Base-by-base conservation (phyloP, 1,140 invertebrate genomes). In the Saccostrea glomerata region DNA sequence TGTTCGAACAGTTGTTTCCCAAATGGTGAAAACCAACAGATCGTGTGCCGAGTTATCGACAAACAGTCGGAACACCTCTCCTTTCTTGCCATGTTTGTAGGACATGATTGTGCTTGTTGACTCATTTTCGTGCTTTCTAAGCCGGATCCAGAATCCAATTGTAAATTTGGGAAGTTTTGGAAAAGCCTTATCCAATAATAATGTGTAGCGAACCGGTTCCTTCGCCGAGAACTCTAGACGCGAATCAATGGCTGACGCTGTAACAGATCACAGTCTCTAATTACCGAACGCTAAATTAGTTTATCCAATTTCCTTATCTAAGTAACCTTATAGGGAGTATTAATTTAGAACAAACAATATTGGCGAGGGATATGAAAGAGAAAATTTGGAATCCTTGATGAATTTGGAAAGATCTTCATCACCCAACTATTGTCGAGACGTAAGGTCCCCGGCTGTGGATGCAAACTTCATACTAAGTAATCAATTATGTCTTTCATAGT, bases 161-260 rank as follows among this genome's bases (percentile, higher is more conserved):
- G 94, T 95, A 82, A 95, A 94, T 11, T 89, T 77, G 0, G 85
- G 86, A 23, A 95, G 91, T 55, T 89, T 87, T 0, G 95, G 95
- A 87, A 95, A 95, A 17, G 93, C 92, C 89, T 94, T 94, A 55
- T 92, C 92, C 58, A 94, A 85, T 12, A 95, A 90, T 9, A 94
- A 70, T 12, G 94, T 93, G 89, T 95, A 95, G 20, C 94, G 90
- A 2, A 92, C 90, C 0, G 94, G 92, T 0, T 87, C 70, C n/a
- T 90, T 89, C 6, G 90, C 60, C 30, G 91, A 90, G 89, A 94
- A 95, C 85, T 94, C 94, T 47, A 95, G 92, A 54, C 93, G 85
- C 0, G 94, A 95, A 89, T 95, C 93, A 23, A 95, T 90, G 11
- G 94, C 94, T 7, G 92, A 93, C 0, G 95, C 95, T 95, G 91